These are phyloP conservation scores for Drosophila azteca DNA, from an alignment of 1,140 invertebrate genomes.

Conservation along the genomic window DNA sequence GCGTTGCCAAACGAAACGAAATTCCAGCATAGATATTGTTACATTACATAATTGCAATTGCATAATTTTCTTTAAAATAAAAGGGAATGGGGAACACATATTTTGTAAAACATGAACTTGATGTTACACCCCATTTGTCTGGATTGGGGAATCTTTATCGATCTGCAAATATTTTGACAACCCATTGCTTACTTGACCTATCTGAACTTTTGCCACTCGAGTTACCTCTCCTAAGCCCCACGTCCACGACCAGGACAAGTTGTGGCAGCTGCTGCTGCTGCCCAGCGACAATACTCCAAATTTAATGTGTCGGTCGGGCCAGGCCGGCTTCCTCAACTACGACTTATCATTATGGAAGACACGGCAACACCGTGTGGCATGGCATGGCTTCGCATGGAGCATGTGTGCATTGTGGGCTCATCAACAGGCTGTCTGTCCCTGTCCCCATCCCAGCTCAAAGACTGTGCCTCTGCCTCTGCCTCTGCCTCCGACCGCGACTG, in stretches of 20 bases:
- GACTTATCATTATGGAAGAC: constrained; percentile 37
- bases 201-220: constrained; percentile 29
- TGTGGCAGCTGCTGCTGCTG: constrained; percentile 30
- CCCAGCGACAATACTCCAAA: constrained; percentile 59
- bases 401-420: constrained; percentile 43
- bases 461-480: too few species aligned
- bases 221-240: constrained; percentile 2
- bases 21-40: too few species aligned
- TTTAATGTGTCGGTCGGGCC: constrained; percentile 33
- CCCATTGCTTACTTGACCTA: constrained; percentile 49
- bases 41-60: too few species aligned
- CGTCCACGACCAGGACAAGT: not conserved
- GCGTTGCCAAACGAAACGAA: too few species aligned
- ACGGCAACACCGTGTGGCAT: constrained; percentile 24
- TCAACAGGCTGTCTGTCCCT: constrained; percentile 44
- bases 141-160: too few species aligned
- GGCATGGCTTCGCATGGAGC: constrained; percentile 26
- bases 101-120: too few species aligned
- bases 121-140: too few species aligned
- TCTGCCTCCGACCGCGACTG: not conserved
- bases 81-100: too few species aligned
- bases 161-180: constrained; percentile 5
- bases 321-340: constrained; percentile 21
- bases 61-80: too few species aligned
- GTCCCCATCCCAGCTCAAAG: constrained; percentile 4